Evolutionary conservation across 2,888 invertebrate species (phyloP).

Genomic region (Sinelater perroti): DNA sequence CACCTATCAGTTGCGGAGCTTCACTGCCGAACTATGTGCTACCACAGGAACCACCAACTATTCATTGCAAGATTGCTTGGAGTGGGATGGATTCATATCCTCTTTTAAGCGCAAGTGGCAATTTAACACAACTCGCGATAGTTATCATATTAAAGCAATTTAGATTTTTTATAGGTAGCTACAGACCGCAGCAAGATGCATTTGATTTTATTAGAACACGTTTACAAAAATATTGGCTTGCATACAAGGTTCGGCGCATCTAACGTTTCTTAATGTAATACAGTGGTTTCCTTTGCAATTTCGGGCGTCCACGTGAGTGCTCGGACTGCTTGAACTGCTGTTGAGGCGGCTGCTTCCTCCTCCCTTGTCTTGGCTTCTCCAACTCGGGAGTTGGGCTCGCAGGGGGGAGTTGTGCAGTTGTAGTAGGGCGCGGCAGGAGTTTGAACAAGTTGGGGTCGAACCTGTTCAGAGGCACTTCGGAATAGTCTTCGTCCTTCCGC

Average conservation of each 20-base stretch:
- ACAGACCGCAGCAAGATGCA: too few species aligned
- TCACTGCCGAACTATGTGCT: too few species aligned
- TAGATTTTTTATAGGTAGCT: too few species aligned
- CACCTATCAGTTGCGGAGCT: too few species aligned
- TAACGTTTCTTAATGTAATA: constrained; percentile 28
- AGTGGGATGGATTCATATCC: too few species aligned
- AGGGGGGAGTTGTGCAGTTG: background rate
- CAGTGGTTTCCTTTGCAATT: constrained; percentile 26
- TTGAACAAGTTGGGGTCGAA: constrained; percentile 47
- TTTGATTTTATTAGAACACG: too few species aligned
- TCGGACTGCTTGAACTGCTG: constrained; percentile 10
- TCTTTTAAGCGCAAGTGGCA: too few species aligned
- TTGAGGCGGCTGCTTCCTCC: constrained; percentile 7
- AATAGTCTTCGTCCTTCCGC: constrained; percentile 39
- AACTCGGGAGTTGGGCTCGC: constrained; percentile 12
- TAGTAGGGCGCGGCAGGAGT: constrained; percentile 50
- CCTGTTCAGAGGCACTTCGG: constrained; percentile 44
- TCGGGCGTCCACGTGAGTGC: constrained; percentile 1
- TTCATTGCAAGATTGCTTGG: too few species aligned
- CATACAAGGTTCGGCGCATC: background rate
- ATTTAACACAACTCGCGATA: too few species aligned
- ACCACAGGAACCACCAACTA: too few species aligned
- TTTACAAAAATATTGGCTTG: too few species aligned
- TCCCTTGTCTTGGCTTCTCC: constrained; percentile 16
- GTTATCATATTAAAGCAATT: too few species aligned